These are phyloP conservation scores for Scopus umbretta DNA, from an alignment of 2,113 vertebrate genomes.

Conservation along the genomic window DNA sequence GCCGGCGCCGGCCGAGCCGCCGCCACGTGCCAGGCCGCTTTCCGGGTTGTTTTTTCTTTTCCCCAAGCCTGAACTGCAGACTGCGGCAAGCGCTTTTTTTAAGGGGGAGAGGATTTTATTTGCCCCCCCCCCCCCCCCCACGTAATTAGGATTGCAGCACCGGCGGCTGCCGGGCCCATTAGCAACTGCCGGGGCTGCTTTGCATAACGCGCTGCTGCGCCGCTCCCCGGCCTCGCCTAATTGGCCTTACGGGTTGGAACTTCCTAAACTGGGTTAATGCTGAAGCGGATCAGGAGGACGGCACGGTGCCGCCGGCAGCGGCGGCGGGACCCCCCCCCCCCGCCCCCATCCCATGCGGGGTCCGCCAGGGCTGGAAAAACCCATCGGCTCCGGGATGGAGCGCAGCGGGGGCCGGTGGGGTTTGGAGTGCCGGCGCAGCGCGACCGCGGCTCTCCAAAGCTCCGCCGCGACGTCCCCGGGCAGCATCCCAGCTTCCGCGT, in stretches of 20 bases:
- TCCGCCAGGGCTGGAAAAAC: neutral
- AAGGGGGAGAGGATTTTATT: too few species aligned
- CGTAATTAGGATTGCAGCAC: too few species aligned
- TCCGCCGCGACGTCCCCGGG: neutral
- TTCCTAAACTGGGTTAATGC: neutral
- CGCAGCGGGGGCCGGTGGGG: neutral
- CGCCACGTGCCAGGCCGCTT: neutral
- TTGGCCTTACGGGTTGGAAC: neutral
- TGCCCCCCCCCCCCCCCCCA: too few species aligned
- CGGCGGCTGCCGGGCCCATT: too few species aligned
- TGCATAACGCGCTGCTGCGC: too few species aligned
- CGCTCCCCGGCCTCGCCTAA: neutral
- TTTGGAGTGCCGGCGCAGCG: neutral
- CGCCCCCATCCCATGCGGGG: neutral
- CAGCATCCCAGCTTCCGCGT: fast-evolving
- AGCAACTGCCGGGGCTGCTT: too few species aligned
- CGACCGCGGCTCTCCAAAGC: neutral
- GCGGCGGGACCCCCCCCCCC: neutral
- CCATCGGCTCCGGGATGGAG: neutral
- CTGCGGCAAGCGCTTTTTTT: too few species aligned
- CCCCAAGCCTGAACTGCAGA: too few species aligned
- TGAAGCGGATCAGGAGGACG: neutral
- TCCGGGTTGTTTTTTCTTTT: neutral
- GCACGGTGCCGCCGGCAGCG: neutral
- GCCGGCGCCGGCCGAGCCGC: neutral